Evolutionary conservation across 2,888 invertebrate genomes (phyloP).

Genomic region (Caenorhabditis sinica): DNA sequence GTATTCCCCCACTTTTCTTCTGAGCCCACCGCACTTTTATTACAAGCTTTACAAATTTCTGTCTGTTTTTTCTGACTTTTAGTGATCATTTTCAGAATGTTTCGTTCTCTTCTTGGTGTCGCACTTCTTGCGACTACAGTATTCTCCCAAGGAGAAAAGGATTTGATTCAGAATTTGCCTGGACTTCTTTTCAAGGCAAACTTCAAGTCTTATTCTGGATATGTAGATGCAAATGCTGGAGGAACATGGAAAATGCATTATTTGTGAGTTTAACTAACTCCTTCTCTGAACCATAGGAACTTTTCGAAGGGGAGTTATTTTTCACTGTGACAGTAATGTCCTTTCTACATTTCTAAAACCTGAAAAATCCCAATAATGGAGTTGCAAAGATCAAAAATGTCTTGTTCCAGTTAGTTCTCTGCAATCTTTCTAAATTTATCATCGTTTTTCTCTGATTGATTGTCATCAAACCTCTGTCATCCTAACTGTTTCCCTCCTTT

Average conservation of each 20-base stretch:
- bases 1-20: constrained; percentile 12
- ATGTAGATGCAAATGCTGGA: constrained; percentile 84
- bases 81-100: constrained; percentile 43
- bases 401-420: neutral
- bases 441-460: constrained; percentile 18
- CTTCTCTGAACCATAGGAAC: too few relatives aligned
- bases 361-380: too few relatives aligned
- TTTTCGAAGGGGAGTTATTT: too few relatives aligned
- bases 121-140: constrained; percentile 36
- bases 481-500: constrained; percentile 1
- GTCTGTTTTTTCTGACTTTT: constrained; percentile 11
- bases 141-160: constrained; percentile 60
- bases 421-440: constrained; percentile 16
- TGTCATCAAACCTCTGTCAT: constrained; percentile 12
- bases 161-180: constrained; percentile 83
- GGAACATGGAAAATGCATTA: constrained; percentile 84
- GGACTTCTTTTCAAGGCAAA: constrained; percentile 83
- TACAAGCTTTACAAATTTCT: neutral
- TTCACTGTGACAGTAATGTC: too few relatives aligned
- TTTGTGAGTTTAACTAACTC: constrained; percentile 81
- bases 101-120: constrained; percentile 47
- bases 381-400: too few relatives aligned
- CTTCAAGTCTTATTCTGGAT: constrained; percentile 85
- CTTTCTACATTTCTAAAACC: too few relatives aligned
- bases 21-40: constrained; percentile 21